Percentiles rank a stretch among this genome's conserved stretches.
Evolutionary conservation across 2,888 invertebrate genomes (phyloP).

Genomic region (Acronicta leporina): DNA sequence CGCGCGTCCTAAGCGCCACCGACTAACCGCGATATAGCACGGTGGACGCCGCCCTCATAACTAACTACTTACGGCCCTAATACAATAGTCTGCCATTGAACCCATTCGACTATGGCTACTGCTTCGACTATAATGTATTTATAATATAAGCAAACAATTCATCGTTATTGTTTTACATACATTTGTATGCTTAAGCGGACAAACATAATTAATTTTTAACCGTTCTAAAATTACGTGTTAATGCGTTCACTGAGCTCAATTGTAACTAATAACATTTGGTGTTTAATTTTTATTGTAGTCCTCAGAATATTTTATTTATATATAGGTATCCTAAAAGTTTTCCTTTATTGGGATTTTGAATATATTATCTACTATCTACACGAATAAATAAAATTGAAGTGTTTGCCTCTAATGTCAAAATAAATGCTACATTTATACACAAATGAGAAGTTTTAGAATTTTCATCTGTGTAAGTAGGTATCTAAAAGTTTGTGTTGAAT

Average conservation of each 20-base stretch:
- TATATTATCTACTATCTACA: too few species aligned
- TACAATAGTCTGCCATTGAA: conserved; percentile 59
- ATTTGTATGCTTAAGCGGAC: conserved; percentile 37
- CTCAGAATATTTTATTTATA: neutral
- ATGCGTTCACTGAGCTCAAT: conserved; percentile 8
- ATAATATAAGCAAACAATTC: conserved; percentile 9
- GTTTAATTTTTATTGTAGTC: neutral
- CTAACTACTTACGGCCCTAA: conserved; percentile 18
- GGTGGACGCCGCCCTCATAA: conserved; percentile 42
- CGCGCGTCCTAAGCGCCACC: conserved; percentile 58
- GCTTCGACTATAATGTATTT: conserved; percentile 19
- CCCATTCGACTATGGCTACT: conserved; percentile 33
- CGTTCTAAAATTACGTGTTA: neutral
- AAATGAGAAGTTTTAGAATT: too few species aligned
- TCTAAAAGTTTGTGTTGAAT: too few species aligned
- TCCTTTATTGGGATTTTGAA: neutral
- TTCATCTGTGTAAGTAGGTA: too few species aligned
- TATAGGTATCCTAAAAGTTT: neutral
- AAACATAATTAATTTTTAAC: conserved; percentile 16
- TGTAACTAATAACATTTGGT: neutral
- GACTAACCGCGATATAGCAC: conserved; percentile 62
- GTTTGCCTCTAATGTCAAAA: too few species aligned
- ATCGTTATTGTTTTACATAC: conserved; percentile 32
- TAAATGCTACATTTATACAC: too few species aligned
- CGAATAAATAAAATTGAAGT: too few species aligned